Evolutionary conservation across 2,888 invertebrate genomes (phyloP), one percentile per base, ranked within the genome.

Genomic region (Ganaspis brasiliensis): DNA sequence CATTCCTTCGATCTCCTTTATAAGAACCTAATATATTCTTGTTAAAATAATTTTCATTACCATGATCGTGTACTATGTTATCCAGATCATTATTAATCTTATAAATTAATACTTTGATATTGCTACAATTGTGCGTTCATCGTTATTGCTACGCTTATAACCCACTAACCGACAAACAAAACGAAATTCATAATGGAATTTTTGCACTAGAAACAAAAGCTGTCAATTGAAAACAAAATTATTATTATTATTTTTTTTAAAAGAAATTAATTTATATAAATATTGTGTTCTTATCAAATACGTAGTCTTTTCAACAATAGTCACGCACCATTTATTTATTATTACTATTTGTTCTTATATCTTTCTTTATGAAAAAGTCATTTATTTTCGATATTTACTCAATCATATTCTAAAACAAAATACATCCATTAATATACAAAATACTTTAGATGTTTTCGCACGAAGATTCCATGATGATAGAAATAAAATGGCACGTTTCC

Each of bases 341-440:
- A 19, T 74, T 52, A 52, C 45, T 31, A 6, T 77, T 63, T 14
- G 19, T 72, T 61, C 74, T 70, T 67, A 24, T 55, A n/a, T 76
- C 14, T 75, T 19, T 52, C 8, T 81, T 78, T 81, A 73, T 76
- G 77, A 76, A 80, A n/a, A 81, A 81, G 71, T 79, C 73, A 81
- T 81, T 82, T 82, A 82, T 83, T 84, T 79, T 81, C 80, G 82
- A 83, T 52, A 63, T 82, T 80, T 76, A 79, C 78, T 82, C 49
- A 78, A 81, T 79, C 57, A 61, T 61, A 35, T 61, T 61, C 61
- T 61, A 82, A 87, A 87, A 86, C 80, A 83, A 86, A 88, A 87
- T 88, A 89, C 87, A 89, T 86, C n/a, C n/a, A n/a, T 77, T 81
- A 87, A 88, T 87, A 84, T 86, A 89, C 81, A 89, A 89, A 88